A percentile compares a stretch with the other conserved stretches of the same genome.
phyloP scores from a whole-genome alignment of 2,113 vertebrate genomes.

The Carlito syrichta region DNA sequence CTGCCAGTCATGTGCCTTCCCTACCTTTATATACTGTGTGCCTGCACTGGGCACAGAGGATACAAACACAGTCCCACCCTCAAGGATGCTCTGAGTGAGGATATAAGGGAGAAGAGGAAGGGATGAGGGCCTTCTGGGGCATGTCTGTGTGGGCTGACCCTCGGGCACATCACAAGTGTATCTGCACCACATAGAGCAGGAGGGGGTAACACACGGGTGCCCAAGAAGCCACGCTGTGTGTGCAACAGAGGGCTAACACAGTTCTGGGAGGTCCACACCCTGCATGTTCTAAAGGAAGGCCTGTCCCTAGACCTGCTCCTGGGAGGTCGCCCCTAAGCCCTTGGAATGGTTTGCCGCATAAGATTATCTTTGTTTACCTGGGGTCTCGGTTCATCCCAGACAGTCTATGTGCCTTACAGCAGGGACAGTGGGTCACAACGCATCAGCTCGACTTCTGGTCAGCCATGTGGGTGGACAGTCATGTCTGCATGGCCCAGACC shows the following conservation, averaged over 20 bases:
- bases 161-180: not conserved
- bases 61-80: not conserved
- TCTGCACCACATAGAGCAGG: not conserved
- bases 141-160: not conserved
- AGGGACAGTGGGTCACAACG: not conserved
- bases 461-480: not conserved
- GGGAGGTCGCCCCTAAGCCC: not conserved
- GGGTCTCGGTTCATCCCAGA: not conserved
- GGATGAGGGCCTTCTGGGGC: no score
- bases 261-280: not conserved
- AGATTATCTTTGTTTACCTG: not conserved
- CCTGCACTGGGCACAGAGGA: not conserved
- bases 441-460: not conserved
- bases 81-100: not conserved
- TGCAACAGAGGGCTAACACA: not conserved
- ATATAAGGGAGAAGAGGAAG: not conserved
- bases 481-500: not conserved
- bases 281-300: not conserved
- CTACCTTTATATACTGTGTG: accelerated
- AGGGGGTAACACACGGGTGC: not conserved
- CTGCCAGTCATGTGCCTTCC: accelerated
- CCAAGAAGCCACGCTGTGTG: no score
- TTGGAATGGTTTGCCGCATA: not conserved
- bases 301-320: not conserved
- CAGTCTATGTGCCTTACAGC: not conserved